Evolutionary conservation across 2,113 vertebrate species (phyloP).

Genomic region (Tragelaphus scriptus): DNA sequence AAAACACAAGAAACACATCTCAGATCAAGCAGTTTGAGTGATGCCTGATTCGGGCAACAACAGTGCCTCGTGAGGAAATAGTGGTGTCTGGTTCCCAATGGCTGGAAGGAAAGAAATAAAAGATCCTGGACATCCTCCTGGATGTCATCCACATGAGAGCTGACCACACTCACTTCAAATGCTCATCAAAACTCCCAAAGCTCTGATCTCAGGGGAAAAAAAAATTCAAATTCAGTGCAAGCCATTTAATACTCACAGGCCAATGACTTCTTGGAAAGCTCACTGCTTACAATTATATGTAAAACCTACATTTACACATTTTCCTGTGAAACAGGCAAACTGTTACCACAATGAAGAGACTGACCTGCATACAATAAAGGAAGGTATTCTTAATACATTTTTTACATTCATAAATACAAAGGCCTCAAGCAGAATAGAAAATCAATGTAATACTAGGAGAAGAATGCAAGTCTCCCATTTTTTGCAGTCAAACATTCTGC

Average conservation of each 20-base stretch:
- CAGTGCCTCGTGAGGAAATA: background rate
- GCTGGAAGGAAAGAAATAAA: background rate
- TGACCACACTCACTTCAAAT: background rate
- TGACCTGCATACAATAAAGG: background rate
- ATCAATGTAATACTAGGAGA: background rate
- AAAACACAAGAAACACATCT: background rate
- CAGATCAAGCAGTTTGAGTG: background rate
- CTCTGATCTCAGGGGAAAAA: background rate
- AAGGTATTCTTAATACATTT: background rate
- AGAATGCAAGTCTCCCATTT: background rate
- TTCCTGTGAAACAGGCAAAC: background rate
- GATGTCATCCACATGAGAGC: background rate
- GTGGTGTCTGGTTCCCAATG: fast-evolving
- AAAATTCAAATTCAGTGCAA: background rate
- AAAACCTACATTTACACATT: background rate
- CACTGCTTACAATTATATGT: background rate
- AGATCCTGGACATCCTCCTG: background rate
- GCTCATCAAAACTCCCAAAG: background rate
- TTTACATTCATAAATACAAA: constrained; percentile 5
- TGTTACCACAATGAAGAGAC: background rate
- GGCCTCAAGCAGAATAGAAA: constrained; percentile 6
- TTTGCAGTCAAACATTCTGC: constrained; percentile 29
- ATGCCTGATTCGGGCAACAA: background rate
- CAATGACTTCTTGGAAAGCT: background rate
- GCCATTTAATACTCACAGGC: background rate